Conservation (phyloP, 2,797 vertebrate species). For the Takifugu ocellatus region DNA sequence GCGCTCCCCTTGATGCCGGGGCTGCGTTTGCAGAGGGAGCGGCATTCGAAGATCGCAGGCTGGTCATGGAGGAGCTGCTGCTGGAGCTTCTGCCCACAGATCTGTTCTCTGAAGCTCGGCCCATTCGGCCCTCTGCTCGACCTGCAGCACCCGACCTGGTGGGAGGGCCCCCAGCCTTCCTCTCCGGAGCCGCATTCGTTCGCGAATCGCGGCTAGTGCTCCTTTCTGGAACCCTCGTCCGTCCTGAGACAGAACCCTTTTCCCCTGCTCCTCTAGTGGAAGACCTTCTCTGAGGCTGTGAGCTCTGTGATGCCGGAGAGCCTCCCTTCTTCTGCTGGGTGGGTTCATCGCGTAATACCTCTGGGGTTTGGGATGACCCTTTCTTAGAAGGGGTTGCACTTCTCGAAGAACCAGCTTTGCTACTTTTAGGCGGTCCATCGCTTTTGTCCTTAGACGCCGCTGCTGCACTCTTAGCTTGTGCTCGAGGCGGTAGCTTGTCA, state of each 20-base stretch:
- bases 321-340: constrained; percentile 54
- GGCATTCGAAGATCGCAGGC: constrained; percentile 81
- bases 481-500: constrained; percentile 56
- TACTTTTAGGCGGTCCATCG: constrained; percentile 70
- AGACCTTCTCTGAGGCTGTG: constrained; percentile 68
- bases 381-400: constrained; percentile 80
- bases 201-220: constrained; percentile 85
- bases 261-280: constrained; percentile 62
- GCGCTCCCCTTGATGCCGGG: constrained; percentile 67
- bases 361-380: constrained; percentile 67
- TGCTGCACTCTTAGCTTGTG: constrained; percentile 57
- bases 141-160: constrained; percentile 42
- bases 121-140: constrained; percentile 66
- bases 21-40: constrained; percentile 34
- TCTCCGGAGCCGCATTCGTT: constrained; percentile 76
- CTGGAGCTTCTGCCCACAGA: constrained; percentile 79
- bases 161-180: constrained; percentile 58
- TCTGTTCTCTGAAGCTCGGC: constrained; percentile 59
- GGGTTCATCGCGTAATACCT: constrained; percentile 41
- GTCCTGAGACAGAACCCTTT: constrained; percentile 73
- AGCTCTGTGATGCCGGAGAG: constrained; percentile 53
- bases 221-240: constrained; percentile 83
- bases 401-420: constrained; percentile 76
- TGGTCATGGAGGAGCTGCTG: constrained; percentile 89
- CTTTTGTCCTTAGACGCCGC: constrained; percentile 79